These are phyloP conservation scores for Rhinoraja longicauda DNA, from an alignment of 2,797 vertebrate genomes.

Conservation along the genomic window DNA sequence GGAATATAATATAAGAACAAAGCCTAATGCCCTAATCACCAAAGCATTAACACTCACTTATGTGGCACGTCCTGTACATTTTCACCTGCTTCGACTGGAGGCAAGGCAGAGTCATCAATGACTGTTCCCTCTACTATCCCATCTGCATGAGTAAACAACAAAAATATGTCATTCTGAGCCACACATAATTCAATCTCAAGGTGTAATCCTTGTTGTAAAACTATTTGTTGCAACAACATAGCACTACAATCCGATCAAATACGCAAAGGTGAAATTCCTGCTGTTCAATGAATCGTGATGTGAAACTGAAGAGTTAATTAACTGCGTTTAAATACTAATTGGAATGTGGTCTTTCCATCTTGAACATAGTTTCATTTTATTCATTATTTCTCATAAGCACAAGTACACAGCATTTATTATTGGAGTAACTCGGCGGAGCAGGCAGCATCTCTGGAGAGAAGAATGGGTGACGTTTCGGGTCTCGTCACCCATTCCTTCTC, in stretches of 20 bases:
- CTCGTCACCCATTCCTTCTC: too few relatives aligned
- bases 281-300: neutral
- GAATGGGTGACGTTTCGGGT: too few relatives aligned
- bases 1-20: neutral
- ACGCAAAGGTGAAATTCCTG: neutral
- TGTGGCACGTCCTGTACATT: neutral
- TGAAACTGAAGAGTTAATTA: neutral
- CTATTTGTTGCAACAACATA: neutral
- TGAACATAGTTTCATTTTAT: neutral
- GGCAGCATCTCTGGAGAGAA: too few relatives aligned
- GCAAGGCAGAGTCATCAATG: neutral
- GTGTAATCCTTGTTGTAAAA: neutral
- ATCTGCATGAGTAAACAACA: conserved; percentile 26
- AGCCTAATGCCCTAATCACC: neutral
- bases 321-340: neutral
- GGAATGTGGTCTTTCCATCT: neutral
- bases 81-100: neutral
- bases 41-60: conserved; percentile 10
- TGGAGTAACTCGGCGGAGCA: too few relatives aligned
- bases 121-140: conserved; percentile 26
- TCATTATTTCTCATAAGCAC: neutral
- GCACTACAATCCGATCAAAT: neutral
- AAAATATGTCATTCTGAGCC: neutral
- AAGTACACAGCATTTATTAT: neutral
- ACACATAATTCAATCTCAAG: neutral